phyloP scores from a whole-genome alignment of 2,888 invertebrate genomes.

The Imbricaverruca yamaguchii region DNA sequence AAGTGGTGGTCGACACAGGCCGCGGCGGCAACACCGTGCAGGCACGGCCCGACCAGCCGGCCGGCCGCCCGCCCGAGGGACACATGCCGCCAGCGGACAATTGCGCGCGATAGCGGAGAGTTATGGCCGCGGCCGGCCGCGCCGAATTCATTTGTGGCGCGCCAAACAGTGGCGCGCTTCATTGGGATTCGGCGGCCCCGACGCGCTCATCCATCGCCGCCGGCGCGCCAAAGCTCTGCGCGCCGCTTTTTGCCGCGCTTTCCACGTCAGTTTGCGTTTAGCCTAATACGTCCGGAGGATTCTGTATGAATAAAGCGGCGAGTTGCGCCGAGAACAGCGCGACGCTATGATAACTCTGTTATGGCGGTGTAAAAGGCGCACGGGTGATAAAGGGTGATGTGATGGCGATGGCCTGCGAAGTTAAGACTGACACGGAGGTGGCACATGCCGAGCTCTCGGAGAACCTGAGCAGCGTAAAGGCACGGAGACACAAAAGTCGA shows the following conservation, averaged over 20 bases:
- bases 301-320: conserved; percentile 9
- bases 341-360: background rate
- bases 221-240: background rate
- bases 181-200: background rate
- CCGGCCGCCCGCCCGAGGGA: background rate
- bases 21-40: no score
- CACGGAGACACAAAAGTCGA: no score
- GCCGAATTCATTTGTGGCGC: conserved; percentile 20
- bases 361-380: background rate
- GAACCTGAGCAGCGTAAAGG: no score
- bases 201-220: background rate
- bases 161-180: background rate
- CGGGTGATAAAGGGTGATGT: background rate
- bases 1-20: no score
- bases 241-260: conserved; percentile 5
- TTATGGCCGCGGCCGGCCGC: conserved; percentile 7
- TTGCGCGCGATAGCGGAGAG: conserved; percentile 12
- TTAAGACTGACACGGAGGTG: no score
- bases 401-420: background rate
- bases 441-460: no score
- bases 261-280: conserved; percentile 17
- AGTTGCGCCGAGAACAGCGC: background rate
- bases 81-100: background rate
- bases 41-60: no score
- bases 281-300: conserved; percentile 15